phyloP scores from a whole-genome alignment of 1,140 invertebrate species.

The Hyposmocoma kahamanoa region DNA sequence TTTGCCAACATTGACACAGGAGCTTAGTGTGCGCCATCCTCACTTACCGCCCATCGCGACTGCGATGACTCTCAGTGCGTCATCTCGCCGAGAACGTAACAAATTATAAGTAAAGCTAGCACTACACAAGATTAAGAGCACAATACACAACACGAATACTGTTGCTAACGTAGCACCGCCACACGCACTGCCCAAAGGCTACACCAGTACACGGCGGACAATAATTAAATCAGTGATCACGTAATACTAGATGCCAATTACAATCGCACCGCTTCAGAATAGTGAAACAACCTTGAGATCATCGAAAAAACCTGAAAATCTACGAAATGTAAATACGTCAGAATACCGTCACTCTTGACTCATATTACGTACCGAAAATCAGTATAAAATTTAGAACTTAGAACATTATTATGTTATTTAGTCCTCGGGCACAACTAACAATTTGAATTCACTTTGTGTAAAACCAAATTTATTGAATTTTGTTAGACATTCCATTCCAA shows the following conservation, averaged over 20 bases:
- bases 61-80: slow-evolving; percentile 22
- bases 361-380: slow-evolving; percentile 38
- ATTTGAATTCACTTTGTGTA: background rate
- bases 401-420: slow-evolving; percentile 18
- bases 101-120: slow-evolving; percentile 32
- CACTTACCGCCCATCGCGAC: slow-evolving; percentile 55
- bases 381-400: slow-evolving; percentile 20
- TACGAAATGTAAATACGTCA: slow-evolving; percentile 20
- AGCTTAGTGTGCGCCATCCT: slow-evolving; percentile 9
- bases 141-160: slow-evolving; percentile 5
- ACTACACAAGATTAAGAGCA: slow-evolving; percentile 46
- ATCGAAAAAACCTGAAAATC: slow-evolving; percentile 31
- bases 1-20: too few species aligned
- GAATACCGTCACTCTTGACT: slow-evolving; percentile 13
- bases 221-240: slow-evolving; percentile 60
- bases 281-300: slow-evolving; percentile 52
- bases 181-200: slow-evolving; percentile 24
- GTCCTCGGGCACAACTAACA: slow-evolving; percentile 12
- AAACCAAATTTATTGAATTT: background rate
- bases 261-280: slow-evolving; percentile 33
- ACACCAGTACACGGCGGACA: slow-evolving; percentile 29
- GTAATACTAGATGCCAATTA: slow-evolving; percentile 44
- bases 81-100: slow-evolving; percentile 20
- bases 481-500: slow-evolving; percentile 14
- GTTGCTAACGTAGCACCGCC: background rate